phyloP scores from a whole-genome alignment of 2,113 vertebrate genomes.

The Indicator indicator region DNA sequence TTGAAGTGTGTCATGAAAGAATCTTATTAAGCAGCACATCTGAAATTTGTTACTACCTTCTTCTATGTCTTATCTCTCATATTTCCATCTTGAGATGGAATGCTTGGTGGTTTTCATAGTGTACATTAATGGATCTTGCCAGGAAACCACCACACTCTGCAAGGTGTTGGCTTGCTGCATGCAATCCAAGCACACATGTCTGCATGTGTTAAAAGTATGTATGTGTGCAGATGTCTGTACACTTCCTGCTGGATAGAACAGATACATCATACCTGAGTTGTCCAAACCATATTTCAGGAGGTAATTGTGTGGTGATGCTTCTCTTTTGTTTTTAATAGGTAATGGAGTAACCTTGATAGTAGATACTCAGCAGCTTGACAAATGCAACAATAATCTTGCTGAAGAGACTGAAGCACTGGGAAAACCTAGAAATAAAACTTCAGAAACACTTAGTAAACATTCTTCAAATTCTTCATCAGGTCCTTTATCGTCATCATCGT shows the following conservation, averaged over 20 bases:
- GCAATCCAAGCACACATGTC: too few species aligned
- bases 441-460: constrained; percentile 86
- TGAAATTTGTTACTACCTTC: background rate
- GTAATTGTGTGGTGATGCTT: background rate
- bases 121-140: background rate
- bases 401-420: constrained; percentile 81
- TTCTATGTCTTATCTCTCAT: rapidly evolving
- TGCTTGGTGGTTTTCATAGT: background rate
- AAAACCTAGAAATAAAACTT: constrained; percentile 81
- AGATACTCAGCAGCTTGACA: constrained; percentile 91
- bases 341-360: constrained; percentile 91
- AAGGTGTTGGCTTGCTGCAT: background rate
- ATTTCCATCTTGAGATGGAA: background rate
- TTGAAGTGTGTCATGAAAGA: background rate
- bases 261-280: too few species aligned
- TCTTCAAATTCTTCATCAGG: constrained; percentile 94
- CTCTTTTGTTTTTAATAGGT: constrained; percentile 75
- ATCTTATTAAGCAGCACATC: background rate
- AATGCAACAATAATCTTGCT: constrained; percentile 94
- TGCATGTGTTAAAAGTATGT: background rate
- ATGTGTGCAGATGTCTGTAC: background rate
- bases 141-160: background rate
- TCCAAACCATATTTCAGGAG: background rate
- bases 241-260: background rate
- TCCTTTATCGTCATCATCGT: constrained; percentile 88